Conservation (phyloP, 1,140 invertebrate genomes). For the Zaprionus nigranus region DNA sequence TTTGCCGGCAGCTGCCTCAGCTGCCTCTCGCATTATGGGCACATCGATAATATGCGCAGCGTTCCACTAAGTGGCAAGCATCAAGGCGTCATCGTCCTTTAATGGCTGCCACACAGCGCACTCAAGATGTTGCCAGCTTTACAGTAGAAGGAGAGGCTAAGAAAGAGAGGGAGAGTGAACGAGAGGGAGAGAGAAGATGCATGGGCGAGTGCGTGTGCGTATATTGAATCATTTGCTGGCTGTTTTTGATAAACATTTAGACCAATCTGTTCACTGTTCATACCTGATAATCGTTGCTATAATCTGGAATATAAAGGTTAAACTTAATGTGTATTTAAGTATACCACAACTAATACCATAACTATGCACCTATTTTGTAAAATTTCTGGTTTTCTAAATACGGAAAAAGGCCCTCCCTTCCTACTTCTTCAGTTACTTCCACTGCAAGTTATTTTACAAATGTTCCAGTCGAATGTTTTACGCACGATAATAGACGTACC, state of each 20-base stretch:
- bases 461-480: too few species aligned
- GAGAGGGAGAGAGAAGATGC: background rate
- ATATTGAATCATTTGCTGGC: background rate
- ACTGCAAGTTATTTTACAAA: too few species aligned
- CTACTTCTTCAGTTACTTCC: too few species aligned
- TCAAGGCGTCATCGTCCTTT: slow-evolving; percentile 36
- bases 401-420: too few species aligned
- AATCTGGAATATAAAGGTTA: background rate
- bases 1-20: slow-evolving; percentile 1
- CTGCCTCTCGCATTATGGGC: slow-evolving; percentile 33
- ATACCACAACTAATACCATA: too few species aligned
- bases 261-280: background rate
- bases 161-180: background rate
- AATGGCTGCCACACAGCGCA: slow-evolving; percentile 44
- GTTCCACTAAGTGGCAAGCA: slow-evolving; percentile 44
- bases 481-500: too few species aligned
- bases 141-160: background rate
- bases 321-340: background rate
- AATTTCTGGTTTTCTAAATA: too few species aligned
- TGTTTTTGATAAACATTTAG: background rate
- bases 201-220: background rate
- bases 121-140: slow-evolving; percentile 44
- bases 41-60: slow-evolving; percentile 47
- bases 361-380: too few species aligned
- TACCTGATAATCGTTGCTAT: background rate